Percentiles rank a stretch among this genome's conserved stretches.
Evolutionary conservation across 2,888 invertebrate genomes (phyloP).

Genomic region (Spilarctia lutea): DNA sequence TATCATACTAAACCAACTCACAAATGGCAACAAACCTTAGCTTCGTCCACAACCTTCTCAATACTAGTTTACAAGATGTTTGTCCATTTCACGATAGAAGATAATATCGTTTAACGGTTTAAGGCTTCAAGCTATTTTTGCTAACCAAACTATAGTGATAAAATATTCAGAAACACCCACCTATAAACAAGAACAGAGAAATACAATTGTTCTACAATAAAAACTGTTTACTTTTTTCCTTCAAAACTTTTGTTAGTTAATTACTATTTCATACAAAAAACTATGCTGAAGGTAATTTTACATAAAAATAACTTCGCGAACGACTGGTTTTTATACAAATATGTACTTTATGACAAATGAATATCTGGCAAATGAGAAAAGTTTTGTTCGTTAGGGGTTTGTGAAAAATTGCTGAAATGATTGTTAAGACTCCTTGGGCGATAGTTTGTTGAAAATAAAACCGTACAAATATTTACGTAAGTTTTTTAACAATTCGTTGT

Average conservation of each 20-base stretch:
- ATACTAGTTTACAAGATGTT: not conserved
- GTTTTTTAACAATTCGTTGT: not conserved
- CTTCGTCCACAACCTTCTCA: not conserved
- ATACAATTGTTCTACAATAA: not conserved
- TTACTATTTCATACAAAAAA: constrained; percentile 11
- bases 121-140: not conserved
- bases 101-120: not conserved
- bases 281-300: constrained; percentile 16
- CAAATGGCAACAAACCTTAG: not conserved
- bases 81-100: not conserved
- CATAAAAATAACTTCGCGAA: constrained; percentile 16
- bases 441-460: constrained; percentile 3
- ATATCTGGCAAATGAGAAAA: constrained; percentile 17
- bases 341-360: constrained; percentile 17
- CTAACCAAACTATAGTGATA: not conserved
- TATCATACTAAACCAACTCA: not conserved
- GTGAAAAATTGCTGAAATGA: constrained; percentile 2
- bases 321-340: constrained; percentile 10
- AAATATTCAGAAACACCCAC: not conserved
- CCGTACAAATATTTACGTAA: not conserved
- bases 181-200: not conserved
- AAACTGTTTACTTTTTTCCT: constrained; percentile 2
- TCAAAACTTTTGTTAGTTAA: constrained; percentile 15
- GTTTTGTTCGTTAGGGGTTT: constrained; percentile 11
- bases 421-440: not conserved